Conservation (phyloP, 2,888 invertebrate species). For the Neocrepidodera transversa region DNA sequence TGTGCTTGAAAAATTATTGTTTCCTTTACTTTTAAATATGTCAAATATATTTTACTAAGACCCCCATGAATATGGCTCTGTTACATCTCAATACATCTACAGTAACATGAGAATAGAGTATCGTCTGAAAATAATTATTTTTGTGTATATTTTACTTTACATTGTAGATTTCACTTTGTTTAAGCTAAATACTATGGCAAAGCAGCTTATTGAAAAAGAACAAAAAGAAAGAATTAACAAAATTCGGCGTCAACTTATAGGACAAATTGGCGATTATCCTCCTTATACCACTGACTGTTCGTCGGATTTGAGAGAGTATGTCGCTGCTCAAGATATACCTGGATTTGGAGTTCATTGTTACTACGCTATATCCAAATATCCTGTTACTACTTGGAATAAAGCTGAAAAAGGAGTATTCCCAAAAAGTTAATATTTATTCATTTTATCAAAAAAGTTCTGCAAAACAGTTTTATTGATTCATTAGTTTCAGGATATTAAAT, state of each 20-base stretch:
- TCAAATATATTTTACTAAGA: too few relatives aligned
- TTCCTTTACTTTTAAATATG: too few relatives aligned
- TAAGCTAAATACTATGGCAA: conserved; percentile 53
- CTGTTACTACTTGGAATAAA: conserved; percentile 58
- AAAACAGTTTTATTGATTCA: too few relatives aligned
- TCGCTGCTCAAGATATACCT: conserved; percentile 61
- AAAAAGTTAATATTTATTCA: conserved; percentile 48
- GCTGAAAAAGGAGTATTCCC: conserved; percentile 54
- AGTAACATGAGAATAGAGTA: too few relatives aligned
- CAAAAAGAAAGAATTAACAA: conserved; percentile 43
- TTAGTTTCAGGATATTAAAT: too few relatives aligned
- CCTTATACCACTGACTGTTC: conserved; percentile 56
- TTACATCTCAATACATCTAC: too few relatives aligned
- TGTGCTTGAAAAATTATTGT: too few relatives aligned
- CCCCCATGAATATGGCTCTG: too few relatives aligned
- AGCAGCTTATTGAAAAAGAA: conserved; percentile 52
- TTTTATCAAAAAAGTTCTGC: too few relatives aligned
- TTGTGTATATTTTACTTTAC: too few relatives aligned
- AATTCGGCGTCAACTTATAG: conserved; percentile 42
- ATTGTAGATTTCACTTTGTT: too few relatives aligned
- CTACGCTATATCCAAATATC: conserved; percentile 61
- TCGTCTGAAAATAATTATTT: too few relatives aligned
- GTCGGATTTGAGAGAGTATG: conserved; percentile 60
- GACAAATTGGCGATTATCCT: conserved; percentile 51
- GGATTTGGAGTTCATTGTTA: conserved; percentile 63